Conservation (phyloP, 2,797 vertebrate genomes). For the Neosalanx taihuensis region DNA sequence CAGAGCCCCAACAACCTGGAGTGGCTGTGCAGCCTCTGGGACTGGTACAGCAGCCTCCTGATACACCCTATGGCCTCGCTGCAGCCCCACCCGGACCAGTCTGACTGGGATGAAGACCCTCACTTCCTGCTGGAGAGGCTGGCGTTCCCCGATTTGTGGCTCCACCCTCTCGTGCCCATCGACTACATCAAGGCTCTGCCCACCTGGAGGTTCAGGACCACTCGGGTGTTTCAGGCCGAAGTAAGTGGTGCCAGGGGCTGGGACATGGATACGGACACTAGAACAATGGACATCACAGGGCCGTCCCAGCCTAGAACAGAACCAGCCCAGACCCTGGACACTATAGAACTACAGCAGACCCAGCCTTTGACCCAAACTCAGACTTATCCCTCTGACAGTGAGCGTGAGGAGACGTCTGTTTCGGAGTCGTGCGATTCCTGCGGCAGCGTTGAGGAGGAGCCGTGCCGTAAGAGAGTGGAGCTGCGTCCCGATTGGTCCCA, state of each 20-base stretch:
- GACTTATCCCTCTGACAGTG: constrained; percentile 1
- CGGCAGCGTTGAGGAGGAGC: constrained; percentile 26
- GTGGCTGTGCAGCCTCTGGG: constrained; percentile 96
- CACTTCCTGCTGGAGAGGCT: constrained; percentile 87
- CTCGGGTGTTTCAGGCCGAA: constrained; percentile 54
- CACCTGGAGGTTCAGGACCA: constrained; percentile 82
- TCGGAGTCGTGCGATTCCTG: not conserved
- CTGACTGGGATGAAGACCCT: constrained; percentile 94
- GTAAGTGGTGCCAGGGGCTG: not conserved
- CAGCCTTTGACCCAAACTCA: not conserved
- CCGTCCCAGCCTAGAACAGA: not conserved
- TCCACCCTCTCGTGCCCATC: constrained; percentile 87
- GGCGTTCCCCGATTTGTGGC: constrained; percentile 96
- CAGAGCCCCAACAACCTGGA: constrained; percentile 94
- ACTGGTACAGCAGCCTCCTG: constrained; percentile 96
- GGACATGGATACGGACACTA: constrained; percentile 28
- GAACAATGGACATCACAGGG: not conserved
- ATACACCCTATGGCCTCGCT: constrained; percentile 91
- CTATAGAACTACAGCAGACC: not conserved
- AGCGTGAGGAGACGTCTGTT: constrained; percentile 4
- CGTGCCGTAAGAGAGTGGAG: constrained; percentile 55
- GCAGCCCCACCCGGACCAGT: constrained; percentile 86
- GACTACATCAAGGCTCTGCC: constrained; percentile 94
- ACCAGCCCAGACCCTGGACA: not conserved
- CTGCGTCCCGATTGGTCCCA: constrained; percentile 78